Conservation (phyloP, 2,797 vertebrate species). For the Takifugu ocellatus region DNA sequence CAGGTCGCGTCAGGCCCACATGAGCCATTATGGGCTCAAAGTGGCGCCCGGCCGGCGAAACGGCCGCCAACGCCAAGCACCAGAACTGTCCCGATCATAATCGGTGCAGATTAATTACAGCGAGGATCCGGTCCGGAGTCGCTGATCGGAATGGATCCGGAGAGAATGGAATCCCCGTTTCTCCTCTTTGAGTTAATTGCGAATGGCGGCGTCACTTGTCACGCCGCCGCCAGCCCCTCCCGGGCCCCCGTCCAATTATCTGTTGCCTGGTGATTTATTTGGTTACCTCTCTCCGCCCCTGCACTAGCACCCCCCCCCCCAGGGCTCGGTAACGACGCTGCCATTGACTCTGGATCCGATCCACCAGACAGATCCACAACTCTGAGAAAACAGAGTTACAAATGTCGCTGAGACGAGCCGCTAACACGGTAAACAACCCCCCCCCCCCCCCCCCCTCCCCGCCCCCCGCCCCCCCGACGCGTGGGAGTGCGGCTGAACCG, state of each 20-base stretch:
- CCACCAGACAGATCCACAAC: too few relatives aligned
- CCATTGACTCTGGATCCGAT: too few relatives aligned
- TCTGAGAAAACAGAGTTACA: conserved; percentile 14
- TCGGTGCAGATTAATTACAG: conserved; percentile 48
- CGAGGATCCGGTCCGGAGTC: conserved; percentile 53
- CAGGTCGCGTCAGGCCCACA: too few relatives aligned
- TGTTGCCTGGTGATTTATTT: conserved; percentile 68
- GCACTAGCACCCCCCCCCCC: conserved; percentile 39
- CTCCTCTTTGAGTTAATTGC: conserved; percentile 65
- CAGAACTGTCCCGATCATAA: too few relatives aligned
- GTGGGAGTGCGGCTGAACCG: conserved; percentile 40
- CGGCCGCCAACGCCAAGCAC: too few relatives aligned
- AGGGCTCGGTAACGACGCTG: too few relatives aligned
- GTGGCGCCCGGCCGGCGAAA: too few relatives aligned
- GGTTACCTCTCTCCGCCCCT: conserved; percentile 46
- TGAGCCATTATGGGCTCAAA: too few relatives aligned
- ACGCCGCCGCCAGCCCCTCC: conserved; percentile 44
- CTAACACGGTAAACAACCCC: conserved; percentile 10
- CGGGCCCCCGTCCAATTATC: conserved; percentile 66
- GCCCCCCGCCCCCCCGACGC: neutral
- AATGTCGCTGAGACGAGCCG: conserved; percentile 16
- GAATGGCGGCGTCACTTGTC: conserved; percentile 63
- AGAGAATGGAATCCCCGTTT: conserved; percentile 51
- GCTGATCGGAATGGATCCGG: conserved; percentile 55
- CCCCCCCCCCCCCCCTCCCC: too few relatives aligned